Conservation (phyloP, 2,888 invertebrate species). For the Nysson spinosus region DNA sequence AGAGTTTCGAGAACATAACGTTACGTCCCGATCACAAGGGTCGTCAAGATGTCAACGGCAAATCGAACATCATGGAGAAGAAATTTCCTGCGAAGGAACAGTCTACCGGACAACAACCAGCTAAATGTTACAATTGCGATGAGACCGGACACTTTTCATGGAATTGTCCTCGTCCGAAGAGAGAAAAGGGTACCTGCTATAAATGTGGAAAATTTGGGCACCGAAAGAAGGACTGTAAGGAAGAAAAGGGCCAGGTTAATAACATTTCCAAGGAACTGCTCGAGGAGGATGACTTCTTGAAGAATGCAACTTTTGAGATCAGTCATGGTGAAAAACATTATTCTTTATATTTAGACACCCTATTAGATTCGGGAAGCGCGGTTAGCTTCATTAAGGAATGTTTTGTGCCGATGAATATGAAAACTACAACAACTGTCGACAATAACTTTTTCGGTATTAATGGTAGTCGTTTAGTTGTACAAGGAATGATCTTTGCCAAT, state of each 20-base stretch:
- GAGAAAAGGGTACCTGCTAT: no score
- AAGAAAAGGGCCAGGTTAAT: neutral
- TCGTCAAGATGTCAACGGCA: no score
- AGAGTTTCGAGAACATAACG: no score
- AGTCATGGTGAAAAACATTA: neutral
- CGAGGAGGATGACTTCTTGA: neutral
- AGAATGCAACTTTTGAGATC: neutral
- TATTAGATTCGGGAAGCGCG: slow-evolving; percentile 1
- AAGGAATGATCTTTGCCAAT: neutral
- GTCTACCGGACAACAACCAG: no score
- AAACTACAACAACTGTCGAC: neutral
- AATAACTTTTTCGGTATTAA: neutral
- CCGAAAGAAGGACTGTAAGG: no score
- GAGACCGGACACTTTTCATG: no score
- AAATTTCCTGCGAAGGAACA: no score
- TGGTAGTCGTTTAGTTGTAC: neutral
- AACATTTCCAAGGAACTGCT: neutral
- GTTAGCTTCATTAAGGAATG: neutral
- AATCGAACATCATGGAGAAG: no score
- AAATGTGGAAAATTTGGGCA: no score
- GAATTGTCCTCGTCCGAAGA: no score
- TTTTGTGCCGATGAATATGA: neutral
- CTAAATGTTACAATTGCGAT: no score
- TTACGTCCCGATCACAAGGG: no score
- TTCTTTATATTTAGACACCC: slow-evolving; percentile 2